Evolutionary conservation across 2,113 vertebrate species (phyloP), one percentile per base, ranked within the genome.

Genomic region (Fregata magnificens): DNA sequence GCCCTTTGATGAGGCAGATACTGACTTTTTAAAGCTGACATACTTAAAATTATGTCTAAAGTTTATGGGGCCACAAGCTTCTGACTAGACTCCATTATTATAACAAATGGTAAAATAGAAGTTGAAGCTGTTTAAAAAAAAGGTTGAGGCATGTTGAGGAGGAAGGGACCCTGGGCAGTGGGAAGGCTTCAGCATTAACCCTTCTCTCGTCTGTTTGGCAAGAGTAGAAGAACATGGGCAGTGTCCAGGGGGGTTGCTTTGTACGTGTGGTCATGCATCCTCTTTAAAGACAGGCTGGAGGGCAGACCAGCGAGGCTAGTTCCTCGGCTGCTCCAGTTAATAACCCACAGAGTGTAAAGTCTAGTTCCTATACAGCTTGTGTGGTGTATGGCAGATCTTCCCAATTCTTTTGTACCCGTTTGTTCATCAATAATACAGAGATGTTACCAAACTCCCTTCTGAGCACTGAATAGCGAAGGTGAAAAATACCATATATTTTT

Each of bases 21-120:
- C 95, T 98, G 98, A 98, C 97, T 98, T 98, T 98, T 98, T 97
- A 97, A 98, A 98, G 96, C 96, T 98, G 98, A 96, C 97, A 97
- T 86, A 97, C 97, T 98, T 97, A 98, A 98, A 98, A 98, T 98
- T 98, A 98, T 98, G 98, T 94, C 97, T 97, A 96, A 98, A 98
- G 95, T 96, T 94, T 97, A 91, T 94, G 90, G 90, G 92, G 97
- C 97, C 98, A 98, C 92, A 94, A 87, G 95, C 95, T 96, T 97
- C 97, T 97, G 73, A 93, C 93, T 90, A 89, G 81, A 92, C 95
- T 96, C 96, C 97, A 95, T 98, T 96, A 96, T 95, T 97, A 77
- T 92, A 97, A 98, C 85, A 96, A 98, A 98, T 97, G 97, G 86
- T 86, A 97, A 95, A 94, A 97, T 85, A 95, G 44, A 95, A 96